These are phyloP conservation scores for Bombus turneri DNA, from an alignment of 1,140 invertebrate species.

Conservation along the genomic window DNA sequence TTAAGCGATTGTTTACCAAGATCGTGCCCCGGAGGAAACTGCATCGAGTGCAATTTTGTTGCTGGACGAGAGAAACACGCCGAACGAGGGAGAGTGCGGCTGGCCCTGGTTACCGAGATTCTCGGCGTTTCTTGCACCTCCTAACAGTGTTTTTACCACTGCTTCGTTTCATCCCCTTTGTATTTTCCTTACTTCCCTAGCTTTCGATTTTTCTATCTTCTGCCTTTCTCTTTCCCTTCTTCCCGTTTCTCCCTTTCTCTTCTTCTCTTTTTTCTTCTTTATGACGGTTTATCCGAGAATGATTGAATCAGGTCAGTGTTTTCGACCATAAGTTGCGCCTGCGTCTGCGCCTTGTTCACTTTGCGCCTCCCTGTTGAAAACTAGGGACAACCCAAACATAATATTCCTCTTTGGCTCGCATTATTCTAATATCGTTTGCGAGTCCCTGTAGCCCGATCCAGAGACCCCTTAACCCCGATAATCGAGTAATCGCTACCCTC, in stretches of 20 bases:
- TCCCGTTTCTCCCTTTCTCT: not conserved
- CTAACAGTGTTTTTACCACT: not conserved
- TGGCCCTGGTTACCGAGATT: not conserved
- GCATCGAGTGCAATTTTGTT: not conserved
- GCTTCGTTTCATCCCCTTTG: not conserved
- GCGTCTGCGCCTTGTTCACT: slow-evolving; percentile 71
- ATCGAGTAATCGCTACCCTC: slow-evolving; percentile 24
- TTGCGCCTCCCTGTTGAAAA: slow-evolving; percentile 79
- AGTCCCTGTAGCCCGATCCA: slow-evolving; percentile 35
- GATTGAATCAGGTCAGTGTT: slow-evolving; percentile 82
- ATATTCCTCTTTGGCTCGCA: slow-evolving; percentile 70
- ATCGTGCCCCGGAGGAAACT: not conserved
- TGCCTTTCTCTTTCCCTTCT: not conserved
- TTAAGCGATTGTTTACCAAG: slow-evolving; percentile 30
- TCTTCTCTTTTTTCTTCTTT: not conserved
- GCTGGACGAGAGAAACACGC: not conserved
- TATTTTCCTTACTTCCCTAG: no score
- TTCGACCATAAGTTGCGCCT: slow-evolving; percentile 80
- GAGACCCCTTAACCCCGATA: slow-evolving; percentile 30
- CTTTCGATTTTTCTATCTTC: not conserved
- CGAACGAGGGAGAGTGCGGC: not conserved
- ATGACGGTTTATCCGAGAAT: slow-evolving; percentile 60
- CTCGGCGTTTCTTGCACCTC: not conserved
- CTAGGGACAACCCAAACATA: slow-evolving; percentile 79
- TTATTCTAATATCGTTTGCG: slow-evolving; percentile 72